Base-by-base conservation (phyloP, 2,113 vertebrate species). In the Brachionichthys hirsutus region DNA sequence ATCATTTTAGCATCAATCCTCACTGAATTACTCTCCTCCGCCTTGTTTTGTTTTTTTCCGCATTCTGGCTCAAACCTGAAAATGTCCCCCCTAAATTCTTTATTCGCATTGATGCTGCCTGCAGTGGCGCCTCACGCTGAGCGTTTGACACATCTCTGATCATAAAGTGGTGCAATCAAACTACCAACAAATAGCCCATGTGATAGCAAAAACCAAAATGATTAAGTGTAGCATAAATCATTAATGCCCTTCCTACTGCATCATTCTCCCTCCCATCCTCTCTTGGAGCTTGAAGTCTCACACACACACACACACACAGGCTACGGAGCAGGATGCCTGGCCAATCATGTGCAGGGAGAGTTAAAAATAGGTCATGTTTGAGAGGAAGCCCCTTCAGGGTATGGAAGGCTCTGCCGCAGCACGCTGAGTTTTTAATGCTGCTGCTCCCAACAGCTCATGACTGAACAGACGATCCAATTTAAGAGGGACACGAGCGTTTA, bases 291-390 rank as follows among this genome's bases (percentile, higher is more conserved):
- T 11, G 11, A 44, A 83, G 67, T 53, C 70, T 50, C 65, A n/a
- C 79, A 67, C 48, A 78, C 77, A 82, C 70, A 52, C 65, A n/a
- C 79, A 67, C 48, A 78, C 77, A 82, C 55, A 80, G 78, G 73
- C 78, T 73, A 67, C 70, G 58, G 77, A 84, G 72, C 70, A 69
- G 59, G 61, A 22, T 63, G 67, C 72, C 87, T 60, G 82, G 73
- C 88, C 90, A 90, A 90, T 90, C 89, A 41, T 44, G 75, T 70
- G 85, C 80, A 82, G 83, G 68, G 75, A 84, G 85, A 89, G 83
- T 82, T 89, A 90, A 87, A 92, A 90, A 87, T 91, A 91, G 89
- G 90, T 90, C 91, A 89, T 82, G 88, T 89, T 88, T 88, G 70
- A 89, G 81, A 79, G 75, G 74, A 85, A 87, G 73, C 79, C 81